Percentiles rank a stretch among this genome's conserved stretches.
Evolutionary conservation across 2,888 invertebrate species (phyloP).

Genomic region (Thecophora atra): DNA sequence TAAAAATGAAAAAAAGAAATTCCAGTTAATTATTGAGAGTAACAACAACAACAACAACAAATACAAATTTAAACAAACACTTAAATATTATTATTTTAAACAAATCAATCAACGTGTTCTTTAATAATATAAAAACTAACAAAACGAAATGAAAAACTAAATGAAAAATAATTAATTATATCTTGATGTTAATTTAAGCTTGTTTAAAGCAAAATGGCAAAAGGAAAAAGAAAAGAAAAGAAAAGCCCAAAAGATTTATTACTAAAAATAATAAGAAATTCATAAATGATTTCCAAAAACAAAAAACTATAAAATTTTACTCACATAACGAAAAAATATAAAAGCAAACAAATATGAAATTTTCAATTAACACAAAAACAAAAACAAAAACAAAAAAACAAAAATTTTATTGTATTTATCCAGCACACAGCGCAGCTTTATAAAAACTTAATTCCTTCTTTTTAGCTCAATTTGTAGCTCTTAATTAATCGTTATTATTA

Average conservation of each 20-base stretch:
- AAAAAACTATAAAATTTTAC: too few relatives aligned
- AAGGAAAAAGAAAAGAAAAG: neutral
- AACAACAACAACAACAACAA: constrained; percentile 9
- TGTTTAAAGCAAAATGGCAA: constrained; percentile 7
- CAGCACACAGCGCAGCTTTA: constrained; percentile 19
- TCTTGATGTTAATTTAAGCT: neutral
- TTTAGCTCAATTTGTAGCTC: constrained; percentile 6
- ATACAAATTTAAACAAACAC: neutral
- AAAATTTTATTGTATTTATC: neutral
- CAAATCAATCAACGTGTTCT: neutral
- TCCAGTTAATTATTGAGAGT: neutral
- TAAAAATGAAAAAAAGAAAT: constrained; percentile 3
- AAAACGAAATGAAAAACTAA: neutral
- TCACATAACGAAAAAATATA: too few relatives aligned
- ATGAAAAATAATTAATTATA: too few relatives aligned
- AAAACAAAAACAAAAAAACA: constrained; percentile 18
- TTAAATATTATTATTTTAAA: neutral
- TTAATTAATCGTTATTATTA: neutral
- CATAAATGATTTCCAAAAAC: constrained; percentile 19
- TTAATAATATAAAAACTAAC: neutral
- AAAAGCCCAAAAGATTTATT: neutral
- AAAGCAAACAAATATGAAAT: too few relatives aligned
- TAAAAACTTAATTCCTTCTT: constrained; percentile 15
- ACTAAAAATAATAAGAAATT: constrained; percentile 1
- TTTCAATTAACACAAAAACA: too few relatives aligned